These are phyloP conservation scores for Platysternon megacephalum DNA, from an alignment of 2,113 vertebrate species.

Conservation along the genomic window DNA sequence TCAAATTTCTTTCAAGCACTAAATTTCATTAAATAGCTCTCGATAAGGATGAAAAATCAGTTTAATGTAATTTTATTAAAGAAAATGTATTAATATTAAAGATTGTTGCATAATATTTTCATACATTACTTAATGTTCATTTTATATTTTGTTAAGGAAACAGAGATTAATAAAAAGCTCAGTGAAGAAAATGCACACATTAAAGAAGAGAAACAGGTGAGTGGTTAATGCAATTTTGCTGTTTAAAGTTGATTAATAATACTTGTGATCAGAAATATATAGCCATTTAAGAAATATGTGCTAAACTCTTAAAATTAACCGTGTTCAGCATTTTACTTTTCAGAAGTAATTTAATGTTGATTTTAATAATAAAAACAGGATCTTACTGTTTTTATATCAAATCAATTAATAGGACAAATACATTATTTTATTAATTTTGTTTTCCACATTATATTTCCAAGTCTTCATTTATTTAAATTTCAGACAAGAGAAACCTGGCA, in stretches of 20 bases:
- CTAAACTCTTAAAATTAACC: background rate
- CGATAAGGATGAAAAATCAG: background rate
- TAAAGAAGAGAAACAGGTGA: conserved; percentile 89
- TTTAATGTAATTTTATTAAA: background rate
- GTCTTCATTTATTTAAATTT: background rate
- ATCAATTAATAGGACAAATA: background rate
- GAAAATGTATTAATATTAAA: background rate
- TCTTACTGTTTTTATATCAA: background rate
- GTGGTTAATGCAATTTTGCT: background rate
- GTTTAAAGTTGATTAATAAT: background rate
- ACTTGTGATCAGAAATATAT: background rate
- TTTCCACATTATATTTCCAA: background rate
- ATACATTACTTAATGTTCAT: background rate
- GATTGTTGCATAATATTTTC: background rate
- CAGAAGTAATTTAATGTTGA: background rate
- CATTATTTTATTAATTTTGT: background rate
- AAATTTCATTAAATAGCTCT: background rate
- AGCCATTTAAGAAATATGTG: background rate
- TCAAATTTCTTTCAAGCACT: background rate
- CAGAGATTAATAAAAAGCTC: conserved; percentile 85
- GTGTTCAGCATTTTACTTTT: background rate
- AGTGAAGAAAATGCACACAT: conserved; percentile 79
- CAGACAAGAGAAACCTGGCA: background rate
- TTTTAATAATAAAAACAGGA: background rate
- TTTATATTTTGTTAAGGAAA: conserved; percentile 80